Percentiles rank a stretch among this genome's conserved stretches.
These are phyloP conservation scores for Pheucticus melanocephalus DNA, from an alignment of 2,113 vertebrate genomes.

Conservation along the genomic window DNA sequence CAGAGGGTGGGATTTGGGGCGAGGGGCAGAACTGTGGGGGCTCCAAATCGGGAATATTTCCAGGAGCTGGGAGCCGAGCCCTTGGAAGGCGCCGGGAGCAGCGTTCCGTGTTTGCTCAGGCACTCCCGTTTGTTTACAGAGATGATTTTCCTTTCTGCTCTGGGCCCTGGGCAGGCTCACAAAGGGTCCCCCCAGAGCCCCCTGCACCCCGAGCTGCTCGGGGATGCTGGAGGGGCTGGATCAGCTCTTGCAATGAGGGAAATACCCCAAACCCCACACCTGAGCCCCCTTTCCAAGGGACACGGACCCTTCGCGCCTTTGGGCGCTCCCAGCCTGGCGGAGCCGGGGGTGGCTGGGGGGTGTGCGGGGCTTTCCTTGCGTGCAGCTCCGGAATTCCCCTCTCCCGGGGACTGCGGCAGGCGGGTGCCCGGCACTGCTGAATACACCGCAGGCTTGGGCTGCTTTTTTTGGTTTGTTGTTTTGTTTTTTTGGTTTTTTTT, in stretches of 20 bases:
- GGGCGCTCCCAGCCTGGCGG: neutral
- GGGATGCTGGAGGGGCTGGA: neutral
- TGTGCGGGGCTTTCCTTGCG: neutral
- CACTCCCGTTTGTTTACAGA: rapidly evolving
- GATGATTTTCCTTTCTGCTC: neutral
- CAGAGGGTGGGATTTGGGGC: no score
- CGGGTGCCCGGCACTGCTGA: no score
- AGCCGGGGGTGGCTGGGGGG: neutral
- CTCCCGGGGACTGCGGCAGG: rapidly evolving
- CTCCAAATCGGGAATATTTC: rapidly evolving
- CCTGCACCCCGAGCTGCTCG: neutral
- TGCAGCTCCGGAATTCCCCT: neutral
- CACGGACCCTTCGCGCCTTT: rapidly evolving
- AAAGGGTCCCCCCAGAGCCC: neutral
- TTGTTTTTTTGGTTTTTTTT: no score
- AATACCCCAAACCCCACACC: rapidly evolving
- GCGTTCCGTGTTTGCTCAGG: neutral
- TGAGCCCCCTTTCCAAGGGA: rapidly evolving
- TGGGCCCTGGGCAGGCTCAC: neutral
- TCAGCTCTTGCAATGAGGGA: neutral
- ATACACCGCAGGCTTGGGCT: no score
- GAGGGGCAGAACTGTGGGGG: rapidly evolving
- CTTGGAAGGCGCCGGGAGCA: neutral
- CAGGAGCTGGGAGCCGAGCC: neutral
- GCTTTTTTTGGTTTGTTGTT: no score